These are phyloP conservation scores for Drosophila setifemur DNA, from an alignment of 1,140 invertebrate species.

Conservation along the genomic window DNA sequence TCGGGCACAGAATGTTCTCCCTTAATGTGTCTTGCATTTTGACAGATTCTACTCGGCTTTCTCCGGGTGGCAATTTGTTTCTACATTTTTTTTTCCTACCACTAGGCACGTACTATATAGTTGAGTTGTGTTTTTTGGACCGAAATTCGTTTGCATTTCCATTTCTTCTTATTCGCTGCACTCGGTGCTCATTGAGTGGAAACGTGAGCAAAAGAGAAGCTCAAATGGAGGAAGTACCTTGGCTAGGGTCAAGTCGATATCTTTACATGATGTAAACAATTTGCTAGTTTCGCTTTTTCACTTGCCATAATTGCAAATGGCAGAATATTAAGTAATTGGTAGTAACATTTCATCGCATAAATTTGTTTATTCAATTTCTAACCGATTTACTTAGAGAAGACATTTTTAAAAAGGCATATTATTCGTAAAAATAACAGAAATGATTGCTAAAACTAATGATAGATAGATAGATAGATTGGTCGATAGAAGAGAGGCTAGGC, in stretches of 20 bases:
- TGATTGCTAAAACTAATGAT: constrained; percentile 57
- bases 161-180: constrained; percentile 14
- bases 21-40: constrained; percentile 13
- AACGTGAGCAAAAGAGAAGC: constrained; percentile 50
- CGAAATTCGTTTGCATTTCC: constrained; percentile 36
- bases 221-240: constrained; percentile 52
- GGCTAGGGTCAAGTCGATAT: background rate
- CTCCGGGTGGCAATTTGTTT: constrained; percentile 29
- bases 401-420: constrained; percentile 58
- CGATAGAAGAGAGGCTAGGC: constrained; percentile 34
- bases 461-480: no score
- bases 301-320: background rate
- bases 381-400: constrained; percentile 57
- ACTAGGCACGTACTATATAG: constrained; percentile 62
- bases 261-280: constrained; percentile 3
- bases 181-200: constrained; percentile 38
- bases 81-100: constrained; percentile 6
- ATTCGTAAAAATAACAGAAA: constrained; percentile 52
- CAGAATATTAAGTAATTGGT: no score
- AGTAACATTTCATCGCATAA: constrained; percentile 55
- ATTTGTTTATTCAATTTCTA: constrained; percentile 75
- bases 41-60: constrained; percentile 62
- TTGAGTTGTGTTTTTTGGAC: constrained; percentile 42
- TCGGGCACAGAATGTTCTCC: constrained; percentile 44
- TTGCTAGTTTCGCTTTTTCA: background rate